Conservation (phyloP, 2,113 vertebrate species). For the Dunckerocampus dactyliophorus region DNA sequence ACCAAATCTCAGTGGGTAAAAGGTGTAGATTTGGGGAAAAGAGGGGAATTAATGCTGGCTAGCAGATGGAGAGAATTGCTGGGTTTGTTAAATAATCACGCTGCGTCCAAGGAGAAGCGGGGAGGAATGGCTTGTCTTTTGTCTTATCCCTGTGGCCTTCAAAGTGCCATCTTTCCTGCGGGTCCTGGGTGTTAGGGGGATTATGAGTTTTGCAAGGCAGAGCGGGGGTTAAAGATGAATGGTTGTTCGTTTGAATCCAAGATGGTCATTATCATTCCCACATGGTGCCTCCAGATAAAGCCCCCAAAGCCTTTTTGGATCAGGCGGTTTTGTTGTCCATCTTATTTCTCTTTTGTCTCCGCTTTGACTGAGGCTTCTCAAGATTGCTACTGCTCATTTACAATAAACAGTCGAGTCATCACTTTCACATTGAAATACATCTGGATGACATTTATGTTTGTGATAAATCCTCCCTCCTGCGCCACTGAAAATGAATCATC, state of each 20-base stretch:
- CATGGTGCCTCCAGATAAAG: constrained; percentile 81
- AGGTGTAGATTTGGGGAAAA: constrained; percentile 60
- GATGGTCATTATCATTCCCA: constrained; percentile 78
- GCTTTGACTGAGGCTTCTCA: constrained; percentile 38
- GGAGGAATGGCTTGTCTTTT: constrained; percentile 71
- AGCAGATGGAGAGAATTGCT: constrained; percentile 74
- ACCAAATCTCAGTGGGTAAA: constrained; percentile 59
- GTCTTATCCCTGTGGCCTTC: constrained; percentile 70
- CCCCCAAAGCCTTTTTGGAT: constrained; percentile 71
- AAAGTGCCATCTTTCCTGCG: constrained; percentile 74
- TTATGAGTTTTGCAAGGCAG: constrained; percentile 75
- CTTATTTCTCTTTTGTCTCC: constrained; percentile 59
- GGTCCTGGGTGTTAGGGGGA: constrained; percentile 75
- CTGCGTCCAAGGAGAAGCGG: constrained; percentile 40
- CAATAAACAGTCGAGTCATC: constrained; percentile 11
- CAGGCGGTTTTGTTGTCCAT: constrained; percentile 48
- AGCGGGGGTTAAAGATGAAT: constrained; percentile 77
- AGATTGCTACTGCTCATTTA: not conserved
- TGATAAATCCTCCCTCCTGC: not conserved
- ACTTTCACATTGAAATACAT: not conserved
- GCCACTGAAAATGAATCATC: not conserved
- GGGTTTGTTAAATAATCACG: constrained; percentile 64
- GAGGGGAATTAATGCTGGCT: constrained; percentile 57
- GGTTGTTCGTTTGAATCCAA: constrained; percentile 76
- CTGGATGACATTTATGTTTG: not conserved